These are phyloP conservation scores for Neogobius melanostomus DNA, from an alignment of 2,113 vertebrate species.

Conservation along the genomic window DNA sequence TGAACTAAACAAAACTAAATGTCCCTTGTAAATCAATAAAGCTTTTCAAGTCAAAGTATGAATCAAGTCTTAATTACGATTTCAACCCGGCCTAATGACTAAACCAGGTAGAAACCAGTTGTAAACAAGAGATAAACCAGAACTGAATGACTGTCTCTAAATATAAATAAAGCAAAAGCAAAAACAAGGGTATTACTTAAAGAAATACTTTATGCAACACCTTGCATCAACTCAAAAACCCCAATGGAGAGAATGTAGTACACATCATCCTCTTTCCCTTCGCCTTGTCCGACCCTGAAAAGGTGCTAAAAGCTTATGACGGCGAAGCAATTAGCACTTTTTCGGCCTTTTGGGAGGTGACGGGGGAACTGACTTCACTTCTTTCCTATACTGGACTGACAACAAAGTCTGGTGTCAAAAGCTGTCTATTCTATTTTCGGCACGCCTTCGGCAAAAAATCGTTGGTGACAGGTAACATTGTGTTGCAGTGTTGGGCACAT, in stretches of 20 bases:
- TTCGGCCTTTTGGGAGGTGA: conserved; percentile 47
- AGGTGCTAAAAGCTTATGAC: conserved; percentile 44
- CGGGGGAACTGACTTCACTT: conserved; percentile 42
- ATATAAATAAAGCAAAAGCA: too few relatives aligned
- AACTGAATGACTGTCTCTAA: not conserved
- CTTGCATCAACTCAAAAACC: conserved; percentile 19
- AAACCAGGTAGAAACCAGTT: not conserved
- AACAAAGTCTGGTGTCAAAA: conserved; percentile 40
- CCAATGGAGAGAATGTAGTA: conserved; percentile 41
- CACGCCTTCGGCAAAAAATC: not conserved
- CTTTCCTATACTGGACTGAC: conserved; percentile 55
- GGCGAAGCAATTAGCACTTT: conserved; percentile 46
- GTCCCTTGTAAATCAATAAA: too few relatives aligned
- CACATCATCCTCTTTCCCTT: conserved; percentile 46
- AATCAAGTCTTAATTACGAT: too few relatives aligned
- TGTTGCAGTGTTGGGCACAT: too few relatives aligned
- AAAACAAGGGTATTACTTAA: not conserved
- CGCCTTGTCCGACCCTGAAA: conserved; percentile 56
- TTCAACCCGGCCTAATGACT: not conserved
- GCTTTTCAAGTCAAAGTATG: too few relatives aligned
- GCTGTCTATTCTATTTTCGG: not conserved
- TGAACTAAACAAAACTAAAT: too few relatives aligned
- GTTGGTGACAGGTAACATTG: not conserved
- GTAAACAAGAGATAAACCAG: not conserved
- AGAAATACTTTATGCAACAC: not conserved